Base-by-base conservation (phyloP, 2,797 vertebrate genomes). In the Sparidentex hasta region DNA sequence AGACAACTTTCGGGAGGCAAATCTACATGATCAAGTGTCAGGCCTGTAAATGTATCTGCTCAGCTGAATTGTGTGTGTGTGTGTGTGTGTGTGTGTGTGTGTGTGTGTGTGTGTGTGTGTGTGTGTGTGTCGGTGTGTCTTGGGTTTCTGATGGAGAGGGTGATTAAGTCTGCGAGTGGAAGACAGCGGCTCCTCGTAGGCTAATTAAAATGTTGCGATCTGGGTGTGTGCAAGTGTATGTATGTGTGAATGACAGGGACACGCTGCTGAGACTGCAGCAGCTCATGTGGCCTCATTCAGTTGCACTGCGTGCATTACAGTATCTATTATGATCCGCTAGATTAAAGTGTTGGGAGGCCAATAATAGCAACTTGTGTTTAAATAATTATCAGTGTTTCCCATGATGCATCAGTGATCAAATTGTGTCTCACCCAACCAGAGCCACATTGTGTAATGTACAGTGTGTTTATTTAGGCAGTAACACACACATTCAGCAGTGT, bases 11-110 rank as follows among this genome's bases (percentile, higher is more conserved):
- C 74, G 51, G 11, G 18, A 29, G 58, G 46, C 3, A 47, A 63
- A 52, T 71, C 21, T n/a, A 48, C 62, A 68, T 4, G 84, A 87
- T 90, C 81, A 74, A 57, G 74, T 86, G 70, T 88, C 79, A 0
- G 6, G 18, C 25, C 27, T 80, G 85, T 91, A 92, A 93, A 88
- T 68, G 13, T 84, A 89, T 87, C 91, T 86, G 73, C 70, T 72
- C 50, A 67, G 71, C 65, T 65, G 47, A 72, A 82, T 79, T 64
- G 16, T 77, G 50, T 41, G 38, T 64, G 61, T 77, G 70, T 71
- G 78, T 70, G 70, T 71, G 78, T 70, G 70, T 71, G 78, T 70
- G 70, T 71, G 78, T 70, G 70, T 71, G 78, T 70, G 70, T 71
- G 78, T 70, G 70, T 71, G 78, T 70, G 46, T 74, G 21, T 63